Evolutionary conservation across 2,797 vertebrate genomes (phyloP).

Genomic region (Ataeniobius toweri): DNA sequence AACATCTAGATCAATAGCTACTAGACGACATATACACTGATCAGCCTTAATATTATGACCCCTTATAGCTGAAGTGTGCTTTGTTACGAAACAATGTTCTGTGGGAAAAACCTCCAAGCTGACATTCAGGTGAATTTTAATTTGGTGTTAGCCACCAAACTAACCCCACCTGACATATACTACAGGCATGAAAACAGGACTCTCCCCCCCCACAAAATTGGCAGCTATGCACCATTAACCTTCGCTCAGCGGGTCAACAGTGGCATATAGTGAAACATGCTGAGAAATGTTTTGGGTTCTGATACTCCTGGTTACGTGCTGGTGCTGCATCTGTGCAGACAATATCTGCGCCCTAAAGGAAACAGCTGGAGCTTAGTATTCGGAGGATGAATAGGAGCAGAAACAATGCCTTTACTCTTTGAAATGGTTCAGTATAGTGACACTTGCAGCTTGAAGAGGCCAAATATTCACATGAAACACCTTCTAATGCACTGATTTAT

Average conservation of each 20-base stretch:
- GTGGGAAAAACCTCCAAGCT: not conserved
- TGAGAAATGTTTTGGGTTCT: not conserved
- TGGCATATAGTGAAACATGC: not conserved
- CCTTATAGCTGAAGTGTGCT: not conserved
- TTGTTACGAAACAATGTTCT: not conserved
- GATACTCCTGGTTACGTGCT: not conserved
- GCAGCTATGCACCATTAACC: not conserved
- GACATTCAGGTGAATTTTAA: not conserved
- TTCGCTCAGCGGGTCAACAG: not conserved
- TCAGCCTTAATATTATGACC: not conserved
- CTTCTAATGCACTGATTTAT: not conserved
- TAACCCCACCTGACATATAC: not conserved
- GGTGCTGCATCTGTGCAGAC: not conserved
- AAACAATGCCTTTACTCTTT: not conserved
- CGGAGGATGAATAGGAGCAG: not conserved
- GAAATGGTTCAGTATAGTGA: not conserved
- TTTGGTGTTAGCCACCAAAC: not conserved
- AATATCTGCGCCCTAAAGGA: not conserved
- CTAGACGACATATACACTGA: too few relatives aligned
- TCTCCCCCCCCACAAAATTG: not conserved
- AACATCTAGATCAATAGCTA: not conserved
- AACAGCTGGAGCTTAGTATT: not conserved
- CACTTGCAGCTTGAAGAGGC: not conserved
- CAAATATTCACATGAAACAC: not conserved
- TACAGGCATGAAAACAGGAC: not conserved